Percentiles rank a stretch among this genome's conserved stretches.
Evolutionary conservation across 2,113 vertebrate genomes (phyloP).

Genomic region (Macquaria ambigua): DNA sequence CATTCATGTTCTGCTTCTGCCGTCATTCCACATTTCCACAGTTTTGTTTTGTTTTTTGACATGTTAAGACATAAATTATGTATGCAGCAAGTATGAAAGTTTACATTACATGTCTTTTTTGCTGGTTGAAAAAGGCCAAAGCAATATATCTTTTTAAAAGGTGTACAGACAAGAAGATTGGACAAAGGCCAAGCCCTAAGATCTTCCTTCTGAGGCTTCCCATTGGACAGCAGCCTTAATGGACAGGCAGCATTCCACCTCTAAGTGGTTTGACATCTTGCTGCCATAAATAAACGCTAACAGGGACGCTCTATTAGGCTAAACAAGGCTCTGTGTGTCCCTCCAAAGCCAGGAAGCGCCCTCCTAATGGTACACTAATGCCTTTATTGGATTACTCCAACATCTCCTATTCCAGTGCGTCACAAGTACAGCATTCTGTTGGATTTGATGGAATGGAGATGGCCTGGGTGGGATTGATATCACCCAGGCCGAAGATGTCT

Average conservation of each 20-base stretch:
- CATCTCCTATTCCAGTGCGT: constrained; percentile 81
- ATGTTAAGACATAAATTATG: not conserved
- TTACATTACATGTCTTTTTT: not conserved
- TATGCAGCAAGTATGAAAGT: not conserved
- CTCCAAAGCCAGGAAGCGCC: constrained; percentile 79
- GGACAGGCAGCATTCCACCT: constrained; percentile 75
- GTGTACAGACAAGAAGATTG: constrained; percentile 32
- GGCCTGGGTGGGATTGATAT: constrained; percentile 63
- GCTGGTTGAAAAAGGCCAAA: constrained; percentile 33
- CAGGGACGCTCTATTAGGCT: constrained; percentile 78
- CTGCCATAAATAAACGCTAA: constrained; percentile 84
- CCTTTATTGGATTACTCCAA: constrained; percentile 84
- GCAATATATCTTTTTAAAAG: constrained; percentile 35
- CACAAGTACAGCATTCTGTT: constrained; percentile 71
- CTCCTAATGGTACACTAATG: constrained; percentile 84
- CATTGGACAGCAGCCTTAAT: constrained; percentile 74
- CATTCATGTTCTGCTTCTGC: too few relatives aligned
- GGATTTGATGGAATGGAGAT: constrained; percentile 77
- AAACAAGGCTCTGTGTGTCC: constrained; percentile 79
- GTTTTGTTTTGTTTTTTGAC: not conserved
- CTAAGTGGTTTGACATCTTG: constrained; percentile 84
- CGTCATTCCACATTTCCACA: too few relatives aligned
- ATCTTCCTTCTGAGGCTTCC: constrained; percentile 48
- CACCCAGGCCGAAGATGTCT: constrained; percentile 44
- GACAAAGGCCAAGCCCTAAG: constrained; percentile 50